Conservation (phyloP, 1,140 invertebrate species). For the Cardiocondyla obscurior region DNA sequence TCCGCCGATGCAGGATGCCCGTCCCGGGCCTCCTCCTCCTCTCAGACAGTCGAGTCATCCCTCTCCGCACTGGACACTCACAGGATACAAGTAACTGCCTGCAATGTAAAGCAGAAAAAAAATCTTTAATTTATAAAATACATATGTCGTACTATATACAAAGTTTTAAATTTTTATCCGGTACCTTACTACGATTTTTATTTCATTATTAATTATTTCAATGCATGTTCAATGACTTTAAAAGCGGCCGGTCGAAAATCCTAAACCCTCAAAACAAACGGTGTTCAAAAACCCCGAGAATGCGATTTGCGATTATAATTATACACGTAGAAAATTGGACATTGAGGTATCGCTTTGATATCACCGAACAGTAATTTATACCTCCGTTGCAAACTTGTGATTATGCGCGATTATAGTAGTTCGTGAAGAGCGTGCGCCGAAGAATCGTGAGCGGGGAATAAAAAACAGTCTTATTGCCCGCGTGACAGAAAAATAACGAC, state of each 20-base stretch:
- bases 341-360: neutral
- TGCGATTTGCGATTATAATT: constrained; percentile 6
- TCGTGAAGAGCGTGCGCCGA: neutral
- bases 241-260: neutral
- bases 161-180: too few relatives aligned
- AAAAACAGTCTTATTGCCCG: constrained; percentile 39
- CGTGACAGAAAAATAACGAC: neutral
- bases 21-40: too few relatives aligned
- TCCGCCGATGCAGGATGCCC: too few relatives aligned
- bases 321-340: neutral
- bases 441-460: constrained; percentile 46
- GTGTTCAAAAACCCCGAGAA: neutral
- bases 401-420: constrained; percentile 49
- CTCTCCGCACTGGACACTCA: too few relatives aligned
- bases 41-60: too few relatives aligned
- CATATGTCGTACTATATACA: neutral
- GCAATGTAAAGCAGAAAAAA: too few relatives aligned
- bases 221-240: neutral
- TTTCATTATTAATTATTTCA: neutral
- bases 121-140: neutral
- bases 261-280: constrained; percentile 12
- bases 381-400: constrained; percentile 15
- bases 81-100: too few relatives aligned
- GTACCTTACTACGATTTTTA: too few relatives aligned
- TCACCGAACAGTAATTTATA: constrained; percentile 5